Percentiles rank a stretch among this genome's conserved stretches.
These are phyloP conservation scores for Brachyrhaphis roseni DNA, from an alignment of 2,797 vertebrate genomes.

Conservation along the genomic window DNA sequence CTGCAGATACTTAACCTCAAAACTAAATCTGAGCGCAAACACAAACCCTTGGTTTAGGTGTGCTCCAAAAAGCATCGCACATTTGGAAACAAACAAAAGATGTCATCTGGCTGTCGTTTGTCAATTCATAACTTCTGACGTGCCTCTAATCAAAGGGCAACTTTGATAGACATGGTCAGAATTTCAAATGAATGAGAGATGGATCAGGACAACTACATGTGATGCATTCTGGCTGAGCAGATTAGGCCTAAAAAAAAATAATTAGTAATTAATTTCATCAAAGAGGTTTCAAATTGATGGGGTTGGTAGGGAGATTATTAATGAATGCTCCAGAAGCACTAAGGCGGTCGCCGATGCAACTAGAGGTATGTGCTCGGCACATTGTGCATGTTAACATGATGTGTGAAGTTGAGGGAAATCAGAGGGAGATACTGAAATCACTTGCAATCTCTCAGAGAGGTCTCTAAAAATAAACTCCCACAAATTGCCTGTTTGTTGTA, in stretches of 20 bases:
- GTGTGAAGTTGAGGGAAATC: constrained; percentile 51
- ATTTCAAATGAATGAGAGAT: constrained; percentile 45
- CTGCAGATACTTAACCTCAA: not conserved
- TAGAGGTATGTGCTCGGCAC: constrained; percentile 12
- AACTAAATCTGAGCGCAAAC: not conserved
- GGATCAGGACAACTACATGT: constrained; percentile 7
- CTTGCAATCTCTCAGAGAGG: constrained; percentile 40
- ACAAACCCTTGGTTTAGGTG: not conserved
- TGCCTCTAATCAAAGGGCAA: constrained; percentile 47
- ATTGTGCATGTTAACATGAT: constrained; percentile 29
- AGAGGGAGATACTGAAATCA: constrained; percentile 53
- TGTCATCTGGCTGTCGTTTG: constrained; percentile 38
- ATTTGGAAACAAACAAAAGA: constrained; percentile 23
- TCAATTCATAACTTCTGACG: constrained; percentile 47
- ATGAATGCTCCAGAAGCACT: constrained; percentile 52
- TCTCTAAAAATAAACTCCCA: constrained; percentile 65
- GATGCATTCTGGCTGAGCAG: constrained; percentile 22
- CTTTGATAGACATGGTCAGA: constrained; percentile 57
- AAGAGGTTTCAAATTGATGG: constrained; percentile 48
- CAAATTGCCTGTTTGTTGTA: constrained; percentile 47
- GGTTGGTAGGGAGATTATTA: constrained; percentile 30
- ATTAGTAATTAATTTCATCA: constrained; percentile 28
- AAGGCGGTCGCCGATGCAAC: constrained; percentile 53
- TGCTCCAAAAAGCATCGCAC: constrained; percentile 12
- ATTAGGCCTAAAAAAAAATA: not conserved